Evolutionary conservation across 2,113 vertebrate genomes (phyloP), one percentile per base, ranked within the genome.

Genomic region (Corythaixoides concolor): DNA sequence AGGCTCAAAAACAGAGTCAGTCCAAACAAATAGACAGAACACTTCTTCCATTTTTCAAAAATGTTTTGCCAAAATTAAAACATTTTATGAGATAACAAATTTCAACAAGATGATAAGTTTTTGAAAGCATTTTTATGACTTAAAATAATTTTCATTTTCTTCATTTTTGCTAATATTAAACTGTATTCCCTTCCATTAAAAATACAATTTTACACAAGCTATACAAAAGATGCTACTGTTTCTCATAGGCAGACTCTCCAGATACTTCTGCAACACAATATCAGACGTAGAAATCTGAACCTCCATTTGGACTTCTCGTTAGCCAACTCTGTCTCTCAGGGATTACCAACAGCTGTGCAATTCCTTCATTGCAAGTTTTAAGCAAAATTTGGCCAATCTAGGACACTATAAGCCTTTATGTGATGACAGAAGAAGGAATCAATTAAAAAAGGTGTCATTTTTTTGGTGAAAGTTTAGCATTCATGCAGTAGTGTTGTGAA

Each of bases 401-500:
- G 45, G 50, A 33, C n/a, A 69, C 32, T 28, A 2, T 28, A 35
- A 70, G 17, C 7, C 22, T 53, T 78, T 5, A 55, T 11, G 22
- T 35, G 13, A 64, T 59, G 41, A 78, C 39, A 88, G 52, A 41
- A 91, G 24, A 9, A 74, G 22, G 15, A 85, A n/a, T 6, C 6
- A 45, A 5, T 50, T 39, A 49, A 16, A 69, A 52, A 82, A 72
- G 9, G 11, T 27, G 24, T 24, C 2, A 35, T 33, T 47, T 47
- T 9, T 2, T 7, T 9, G 8, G 23, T 56, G 21, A 73, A 74
- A 94, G 8, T 69, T 70, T 16, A 59, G 27, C 33, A 45, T 70
- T 89, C 15, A 24, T 0, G 0, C 13, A 77, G 7, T 11, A 28
- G 1, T 1, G 9, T 8, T 68, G 10, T 43, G 32, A 88, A 58